Conservation (phyloP, 2,113 vertebrate species). For the Platycercus adscitus region DNA sequence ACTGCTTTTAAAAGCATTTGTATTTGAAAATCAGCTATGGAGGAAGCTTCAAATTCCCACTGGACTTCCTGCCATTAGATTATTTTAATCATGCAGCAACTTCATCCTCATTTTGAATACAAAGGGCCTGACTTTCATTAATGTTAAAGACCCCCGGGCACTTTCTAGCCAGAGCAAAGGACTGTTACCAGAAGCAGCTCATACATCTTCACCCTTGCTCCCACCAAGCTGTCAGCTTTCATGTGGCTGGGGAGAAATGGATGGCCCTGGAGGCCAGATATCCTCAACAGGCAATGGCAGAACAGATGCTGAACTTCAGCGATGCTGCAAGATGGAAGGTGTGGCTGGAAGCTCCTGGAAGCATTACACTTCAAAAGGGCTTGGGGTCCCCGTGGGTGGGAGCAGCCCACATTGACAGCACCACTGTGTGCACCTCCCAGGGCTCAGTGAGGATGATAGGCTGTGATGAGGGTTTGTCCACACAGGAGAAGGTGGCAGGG, state of each 20-base stretch:
- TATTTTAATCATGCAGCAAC: slow-evolving; percentile 2
- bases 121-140: neutral
- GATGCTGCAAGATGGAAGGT: neutral
- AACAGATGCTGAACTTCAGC: neutral
- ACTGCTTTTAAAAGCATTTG: neutral
- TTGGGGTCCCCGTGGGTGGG: fast-evolving
- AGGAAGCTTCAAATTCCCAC: neutral
- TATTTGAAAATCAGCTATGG: neutral
- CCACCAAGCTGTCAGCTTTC: neutral
- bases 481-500: neutral
- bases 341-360: neutral
- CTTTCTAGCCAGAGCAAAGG: neutral
- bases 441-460: fast-evolving
- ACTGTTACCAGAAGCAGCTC: neutral
- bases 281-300: neutral
- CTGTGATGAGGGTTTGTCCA: neutral
- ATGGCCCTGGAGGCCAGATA: neutral
- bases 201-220: neutral
- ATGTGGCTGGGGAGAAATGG: neutral
- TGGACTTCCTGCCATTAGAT: neutral
- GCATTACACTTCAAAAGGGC: neutral
- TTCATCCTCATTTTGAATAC: neutral
- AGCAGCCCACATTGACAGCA: neutral
- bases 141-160: neutral
- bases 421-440: neutral